Percentiles rank a stretch among this genome's conserved stretches.
Conservation (phyloP, 92 coral and sea anemone species). For the Epizoanthus rinbou region DNA sequence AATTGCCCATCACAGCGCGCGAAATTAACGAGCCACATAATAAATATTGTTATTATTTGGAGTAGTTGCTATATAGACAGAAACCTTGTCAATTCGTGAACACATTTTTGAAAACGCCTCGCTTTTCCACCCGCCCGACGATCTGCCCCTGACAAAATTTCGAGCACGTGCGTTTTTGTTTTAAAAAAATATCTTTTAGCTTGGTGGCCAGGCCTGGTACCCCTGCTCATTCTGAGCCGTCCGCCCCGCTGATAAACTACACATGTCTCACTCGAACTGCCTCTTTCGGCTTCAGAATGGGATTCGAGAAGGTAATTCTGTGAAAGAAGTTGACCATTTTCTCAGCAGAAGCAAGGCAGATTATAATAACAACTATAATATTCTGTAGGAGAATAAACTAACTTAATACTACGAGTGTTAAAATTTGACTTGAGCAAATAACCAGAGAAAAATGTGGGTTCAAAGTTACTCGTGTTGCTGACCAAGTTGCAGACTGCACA, state of each 20-base stretch:
- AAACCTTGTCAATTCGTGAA: no score
- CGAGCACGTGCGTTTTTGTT: not conserved
- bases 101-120: no score
- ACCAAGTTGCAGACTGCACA: slow-evolving; percentile 2
- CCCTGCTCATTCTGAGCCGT: slow-evolving; percentile 54
- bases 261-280: slow-evolving; percentile 77
- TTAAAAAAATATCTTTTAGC: not conserved
- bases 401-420: not conserved
- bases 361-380: not conserved
- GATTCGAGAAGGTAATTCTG: slow-evolving; percentile 92
- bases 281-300: slow-evolving; percentile 89
- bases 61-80: no score
- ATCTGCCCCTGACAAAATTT: no score
- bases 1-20: no score
- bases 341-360: not conserved
- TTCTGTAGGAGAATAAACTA: not conserved
- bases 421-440: not conserved
- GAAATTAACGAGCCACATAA: no score
- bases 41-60: no score
- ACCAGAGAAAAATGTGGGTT: not conserved
- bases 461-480: not conserved
- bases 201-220: slow-evolving; percentile 51
- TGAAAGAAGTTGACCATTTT: not conserved
- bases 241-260: slow-evolving; percentile 80
- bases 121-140: no score